Percentiles rank a stretch among this genome's conserved stretches.
Evolutionary conservation across 2,113 vertebrate genomes (phyloP).

Genomic region (Podarcis muralis): DNA sequence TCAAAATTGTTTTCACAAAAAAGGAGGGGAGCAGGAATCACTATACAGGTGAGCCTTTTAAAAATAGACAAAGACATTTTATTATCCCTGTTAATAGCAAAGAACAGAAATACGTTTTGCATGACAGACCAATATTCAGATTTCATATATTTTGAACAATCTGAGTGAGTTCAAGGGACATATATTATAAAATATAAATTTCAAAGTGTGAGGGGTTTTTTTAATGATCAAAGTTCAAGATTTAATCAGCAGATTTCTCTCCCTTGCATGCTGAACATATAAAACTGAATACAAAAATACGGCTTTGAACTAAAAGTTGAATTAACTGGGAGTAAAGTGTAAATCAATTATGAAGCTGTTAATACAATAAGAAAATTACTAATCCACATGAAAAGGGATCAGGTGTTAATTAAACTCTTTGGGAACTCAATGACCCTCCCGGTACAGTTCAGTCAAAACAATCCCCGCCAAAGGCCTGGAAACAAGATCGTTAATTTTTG

Average conservation of each 20-base stretch:
- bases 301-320: constrained; percentile 66
- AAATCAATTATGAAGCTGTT: constrained; percentile 68
- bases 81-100: constrained; percentile 31
- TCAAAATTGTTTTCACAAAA: constrained; percentile 38
- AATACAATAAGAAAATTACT: constrained; percentile 64
- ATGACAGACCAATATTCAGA: constrained; percentile 47
- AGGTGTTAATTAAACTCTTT: constrained; percentile 60
- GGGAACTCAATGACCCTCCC: constrained; percentile 43
- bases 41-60: constrained; percentile 36
- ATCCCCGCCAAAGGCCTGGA: constrained; percentile 24
- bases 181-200: constrained; percentile 56
- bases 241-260: constrained; percentile 61
- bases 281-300: constrained; percentile 37
- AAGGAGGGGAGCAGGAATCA: constrained; percentile 24
- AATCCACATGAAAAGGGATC: constrained; percentile 59
- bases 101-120: constrained; percentile 41
- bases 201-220: constrained; percentile 52
- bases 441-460: constrained; percentile 18
- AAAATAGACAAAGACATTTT: constrained; percentile 16
- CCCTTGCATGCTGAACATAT: background rate
- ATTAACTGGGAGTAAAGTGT: constrained; percentile 67
- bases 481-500: constrained; percentile 46
- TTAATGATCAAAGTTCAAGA: constrained; percentile 63
- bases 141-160: constrained; percentile 49
- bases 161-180: constrained; percentile 54